Evolutionary conservation across 2,888 invertebrate genomes (phyloP).

Genomic region (Drosophila pseudotalamancana): DNA sequence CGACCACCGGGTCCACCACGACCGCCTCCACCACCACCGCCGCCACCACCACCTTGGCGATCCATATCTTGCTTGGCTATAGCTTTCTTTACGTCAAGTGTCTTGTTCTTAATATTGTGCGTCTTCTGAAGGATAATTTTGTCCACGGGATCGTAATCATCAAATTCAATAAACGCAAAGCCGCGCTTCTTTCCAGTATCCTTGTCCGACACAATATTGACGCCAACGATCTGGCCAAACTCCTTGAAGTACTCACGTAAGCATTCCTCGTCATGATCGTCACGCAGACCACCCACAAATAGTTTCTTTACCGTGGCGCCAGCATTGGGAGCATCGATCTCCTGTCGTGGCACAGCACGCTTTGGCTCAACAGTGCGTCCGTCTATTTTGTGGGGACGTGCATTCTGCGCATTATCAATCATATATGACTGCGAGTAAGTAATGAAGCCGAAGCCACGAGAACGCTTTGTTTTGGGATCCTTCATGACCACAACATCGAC

Average conservation of each 20-base stretch:
- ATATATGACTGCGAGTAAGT: constrained; percentile 96
- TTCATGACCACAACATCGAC: constrained; percentile 99
- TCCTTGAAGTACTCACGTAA: constrained; percentile 92
- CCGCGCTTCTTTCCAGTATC: constrained; percentile 97
- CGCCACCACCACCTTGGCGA: constrained; percentile 85
- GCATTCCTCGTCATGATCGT: constrained; percentile 96
- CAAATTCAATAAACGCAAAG: constrained; percentile 98
- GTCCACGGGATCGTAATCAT: constrained; percentile 98
- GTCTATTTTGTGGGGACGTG: constrained; percentile 96
- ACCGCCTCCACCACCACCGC: constrained; percentile 85
- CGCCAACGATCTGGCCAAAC: constrained; percentile 93
- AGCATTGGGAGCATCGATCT: constrained; percentile 95
- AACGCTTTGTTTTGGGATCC: constrained; percentile 96
- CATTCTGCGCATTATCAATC: constrained; percentile 98
- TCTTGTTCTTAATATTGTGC: constrained; percentile 92
- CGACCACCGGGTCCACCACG: constrained; percentile 58
- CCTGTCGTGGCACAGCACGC: constrained; percentile 96
- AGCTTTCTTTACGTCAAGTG: constrained; percentile 96
- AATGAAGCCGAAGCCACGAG: constrained; percentile 99
- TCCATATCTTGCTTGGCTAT: constrained; percentile 94
- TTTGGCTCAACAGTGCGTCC: constrained; percentile 98
- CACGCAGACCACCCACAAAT: constrained; percentile 96
- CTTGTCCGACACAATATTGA: constrained; percentile 96
- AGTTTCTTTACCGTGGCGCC: constrained; percentile 97
- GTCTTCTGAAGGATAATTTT: constrained; percentile 92